Conservation (phyloP, 1,140 invertebrate genomes). For the silkworm (Bombyx mori) region DNA sequence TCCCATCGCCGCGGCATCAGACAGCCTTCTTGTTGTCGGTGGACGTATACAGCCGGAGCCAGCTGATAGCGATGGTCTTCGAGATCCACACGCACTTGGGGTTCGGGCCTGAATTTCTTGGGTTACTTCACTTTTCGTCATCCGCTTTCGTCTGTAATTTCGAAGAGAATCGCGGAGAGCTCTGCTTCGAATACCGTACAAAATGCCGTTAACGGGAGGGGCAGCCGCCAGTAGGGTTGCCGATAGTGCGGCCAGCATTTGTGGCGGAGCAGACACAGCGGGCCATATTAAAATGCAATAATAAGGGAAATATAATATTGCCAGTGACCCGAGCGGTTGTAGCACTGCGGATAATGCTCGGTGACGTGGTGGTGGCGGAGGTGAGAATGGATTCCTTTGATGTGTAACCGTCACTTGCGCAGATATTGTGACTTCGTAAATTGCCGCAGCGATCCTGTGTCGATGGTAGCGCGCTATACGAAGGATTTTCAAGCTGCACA, state of each 20-base stretch:
- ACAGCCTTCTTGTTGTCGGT: slow-evolving; percentile 74
- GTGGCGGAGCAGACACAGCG: slow-evolving; percentile 61
- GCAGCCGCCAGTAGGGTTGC: slow-evolving; percentile 77
- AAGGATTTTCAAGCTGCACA: slow-evolving; percentile 82
- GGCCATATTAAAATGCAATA: slow-evolving; percentile 82
- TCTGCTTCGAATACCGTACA: slow-evolving; percentile 84
- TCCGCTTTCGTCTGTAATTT: slow-evolving; percentile 85
- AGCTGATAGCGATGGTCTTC: slow-evolving; percentile 79
- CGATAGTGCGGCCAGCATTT: slow-evolving; percentile 73
- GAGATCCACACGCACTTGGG: slow-evolving; percentile 81
- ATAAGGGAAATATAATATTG: slow-evolving; percentile 81
- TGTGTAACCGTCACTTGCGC: slow-evolving; percentile 88
- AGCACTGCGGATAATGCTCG: slow-evolving; percentile 79
- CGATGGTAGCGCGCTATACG: slow-evolving; percentile 86
- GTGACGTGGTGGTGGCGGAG: slow-evolving; percentile 76
- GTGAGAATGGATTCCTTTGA: slow-evolving; percentile 81
- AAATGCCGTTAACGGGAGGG: slow-evolving; percentile 80
- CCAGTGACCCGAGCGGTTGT: slow-evolving; percentile 79
- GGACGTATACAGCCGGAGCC: slow-evolving; percentile 75
- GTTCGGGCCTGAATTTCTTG: slow-evolving; percentile 85
- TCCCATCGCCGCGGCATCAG: slow-evolving; percentile 75
- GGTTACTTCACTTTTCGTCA: slow-evolving; percentile 83
- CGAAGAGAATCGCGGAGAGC: slow-evolving; percentile 79
- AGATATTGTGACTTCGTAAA: slow-evolving; percentile 86
- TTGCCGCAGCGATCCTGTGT: slow-evolving; percentile 86